Base-by-base conservation (phyloP, 2,797 vertebrate species). In the Melanotaenia parkinsoni region DNA sequence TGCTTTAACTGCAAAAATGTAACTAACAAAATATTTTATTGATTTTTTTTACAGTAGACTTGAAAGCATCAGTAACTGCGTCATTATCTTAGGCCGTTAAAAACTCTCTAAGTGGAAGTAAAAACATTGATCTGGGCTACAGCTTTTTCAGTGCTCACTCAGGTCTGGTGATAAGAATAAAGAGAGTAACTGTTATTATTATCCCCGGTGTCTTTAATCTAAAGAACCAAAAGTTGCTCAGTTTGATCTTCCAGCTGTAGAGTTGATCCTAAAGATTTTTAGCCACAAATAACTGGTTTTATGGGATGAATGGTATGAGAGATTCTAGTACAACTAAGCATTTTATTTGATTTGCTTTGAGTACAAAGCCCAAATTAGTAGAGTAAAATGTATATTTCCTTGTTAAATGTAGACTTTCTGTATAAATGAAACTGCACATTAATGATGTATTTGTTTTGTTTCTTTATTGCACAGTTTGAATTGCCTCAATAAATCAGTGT, bases 401-500 rank as follows among this genome's bases (percentile, higher is more conserved):
- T 24, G n/a, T 30, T 0, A 78, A 28, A 57, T 67, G 50, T 9
- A 18, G 13, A 58, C 37, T 35, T 73, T 8, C 45, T 1, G 20
- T 22, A 6, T 45, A 37, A 59, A 59, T 58, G 40, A 35, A 71
- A 66, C 37, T 18, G 30, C 58, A 56, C 75, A 63, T 71, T 76
- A 45, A 51, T 72, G 60, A 67, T 69, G 70, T 26, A 60, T 43
- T 75, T 65, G 40, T 79, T 57, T 57, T 47, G 53, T 63, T 51
- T 37, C 38, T 78, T 70, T 18, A 84, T 63, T 71, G 67, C 61
- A 30, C 70, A 67, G 32, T 61, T 67, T 54, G 58, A 83, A 70
- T 54, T 66, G 50, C 59, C 8, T 43, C 58, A 35, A 28, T 82
- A 85, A 88, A 89, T 91, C 86, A 84, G 59, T 0, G 13, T 43